These are phyloP conservation scores for Schizothorax lantsangensis DNA, from an alignment of 2,797 vertebrate species.

Conservation along the genomic window DNA sequence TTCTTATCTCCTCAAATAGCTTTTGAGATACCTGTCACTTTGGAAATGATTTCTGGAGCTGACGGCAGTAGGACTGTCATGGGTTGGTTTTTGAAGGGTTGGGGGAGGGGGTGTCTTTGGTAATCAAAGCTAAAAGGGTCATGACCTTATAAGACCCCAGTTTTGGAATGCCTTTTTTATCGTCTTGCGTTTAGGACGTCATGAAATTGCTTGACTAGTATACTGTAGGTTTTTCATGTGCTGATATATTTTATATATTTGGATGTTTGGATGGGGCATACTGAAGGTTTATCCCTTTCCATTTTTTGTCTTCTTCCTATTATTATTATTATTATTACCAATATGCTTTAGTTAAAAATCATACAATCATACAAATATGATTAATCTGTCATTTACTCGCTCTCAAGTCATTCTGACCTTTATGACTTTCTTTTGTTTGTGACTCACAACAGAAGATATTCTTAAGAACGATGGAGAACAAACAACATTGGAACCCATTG, in stretches of 20 bases:
- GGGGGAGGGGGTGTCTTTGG: not conserved
- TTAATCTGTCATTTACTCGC: not conserved
- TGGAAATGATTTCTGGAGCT: constrained; percentile 17
- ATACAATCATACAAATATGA: not conserved
- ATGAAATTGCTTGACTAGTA: not conserved
- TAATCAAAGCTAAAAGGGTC: not conserved
- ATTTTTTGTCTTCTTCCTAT: not conserved
- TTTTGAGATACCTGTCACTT: constrained; percentile 37
- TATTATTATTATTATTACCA: not conserved
- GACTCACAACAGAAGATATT: not conserved
- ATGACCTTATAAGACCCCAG: not conserved
- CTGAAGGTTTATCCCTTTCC: not conserved
- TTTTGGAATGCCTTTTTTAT: constrained; percentile 7
- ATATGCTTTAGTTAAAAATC: not conserved
- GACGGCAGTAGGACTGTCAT: not conserved
- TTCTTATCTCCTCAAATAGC: constrained; percentile 32
- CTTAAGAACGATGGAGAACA: not conserved
- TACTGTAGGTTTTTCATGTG: constrained; percentile 15
- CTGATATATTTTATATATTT: not conserved
- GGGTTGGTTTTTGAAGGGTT: not conserved
- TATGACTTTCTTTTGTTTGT: not conserved
- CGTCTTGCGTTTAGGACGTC: not conserved
- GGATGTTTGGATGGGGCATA: not conserved
- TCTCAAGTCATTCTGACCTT: not conserved
- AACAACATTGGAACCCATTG: not conserved